These are phyloP conservation scores for Pegoplata infirma DNA, from an alignment of 2,888 invertebrate species.

Conservation along the genomic window DNA sequence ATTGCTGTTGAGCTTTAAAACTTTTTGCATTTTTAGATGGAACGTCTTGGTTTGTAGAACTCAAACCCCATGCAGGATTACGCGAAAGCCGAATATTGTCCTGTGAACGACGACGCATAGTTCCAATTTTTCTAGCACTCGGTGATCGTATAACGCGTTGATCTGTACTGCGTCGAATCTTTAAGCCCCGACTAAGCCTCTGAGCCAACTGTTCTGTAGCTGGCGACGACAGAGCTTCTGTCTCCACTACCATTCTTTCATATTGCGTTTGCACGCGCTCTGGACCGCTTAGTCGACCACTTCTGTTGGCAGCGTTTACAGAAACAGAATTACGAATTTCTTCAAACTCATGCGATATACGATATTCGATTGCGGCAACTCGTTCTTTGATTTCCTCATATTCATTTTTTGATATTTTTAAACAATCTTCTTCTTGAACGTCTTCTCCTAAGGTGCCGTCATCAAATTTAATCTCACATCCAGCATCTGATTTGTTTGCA, in stretches of 20 bases:
- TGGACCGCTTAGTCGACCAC: conserved; percentile 76
- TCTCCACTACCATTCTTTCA: conserved; percentile 85
- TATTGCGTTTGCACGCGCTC: conserved; percentile 85
- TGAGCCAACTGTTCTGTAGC: conserved; percentile 84
- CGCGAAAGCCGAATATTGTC: conserved; percentile 80
- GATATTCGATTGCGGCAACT: conserved; percentile 85
- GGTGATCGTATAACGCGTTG: conserved; percentile 87
- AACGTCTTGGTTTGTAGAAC: conserved; percentile 70
- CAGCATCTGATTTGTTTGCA: background rate
- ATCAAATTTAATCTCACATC: background rate
- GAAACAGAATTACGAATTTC: conserved; percentile 64
- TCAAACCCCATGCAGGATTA: background rate
- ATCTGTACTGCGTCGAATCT: conserved; percentile 85
- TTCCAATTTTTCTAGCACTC: conserved; percentile 89
- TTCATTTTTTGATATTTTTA: conserved; percentile 85
- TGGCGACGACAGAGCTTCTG: conserved; percentile 76
- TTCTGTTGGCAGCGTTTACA: background rate
- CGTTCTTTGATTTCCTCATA: conserved; percentile 88
- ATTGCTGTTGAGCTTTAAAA: background rate
- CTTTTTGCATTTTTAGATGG: background rate
- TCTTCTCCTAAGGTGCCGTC: background rate
- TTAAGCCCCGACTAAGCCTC: conserved; percentile 82
- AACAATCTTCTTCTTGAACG: conserved; percentile 81
- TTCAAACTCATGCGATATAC: conserved; percentile 84
- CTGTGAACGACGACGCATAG: conserved; percentile 84